Evolutionary conservation across 2,797 vertebrate genomes (phyloP), one percentile per base, ranked within the genome.

Genomic region (Arrhamphus sclerolepis): DNA sequence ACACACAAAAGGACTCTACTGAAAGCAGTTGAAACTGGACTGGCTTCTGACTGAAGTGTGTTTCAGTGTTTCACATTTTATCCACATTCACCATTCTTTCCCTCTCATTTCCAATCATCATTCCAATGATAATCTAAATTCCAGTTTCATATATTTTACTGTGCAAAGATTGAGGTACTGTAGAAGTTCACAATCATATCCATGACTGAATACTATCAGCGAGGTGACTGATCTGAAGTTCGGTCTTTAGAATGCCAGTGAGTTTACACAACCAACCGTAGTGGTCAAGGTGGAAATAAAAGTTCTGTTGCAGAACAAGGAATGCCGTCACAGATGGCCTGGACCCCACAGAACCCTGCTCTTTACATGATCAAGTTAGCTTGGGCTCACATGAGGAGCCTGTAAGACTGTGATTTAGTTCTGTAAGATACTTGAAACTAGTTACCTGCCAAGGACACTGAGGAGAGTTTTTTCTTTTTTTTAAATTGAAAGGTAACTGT

Each of bases 1-100:
- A 26, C 5, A 26, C 2, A 6, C 31, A 54, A 28, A 53, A 38
- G 24, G 24, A 4, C 21, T 56, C 24, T 29, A 24, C 21, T 16
- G 16, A 48, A 51, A 52, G 44, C 24, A 1, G 29, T 41, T 61
- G 17, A 52, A 71, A 67, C 47, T 61, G 17, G n/a, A 51, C 40
- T 49, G n/a, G 22, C 10, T 3, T 28, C 9, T 31, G 39, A 17
- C 46, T 24, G 38, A 49, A 41, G n/a, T 18, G 16, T 34, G 1
- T 11, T 34, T 2, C 8, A 11, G 31, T 11, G 31, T 11, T 10
- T 10, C 31, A 10, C 9, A 29, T 34, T 34, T 34, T 9, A 34
- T 34, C 10, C 31, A 34, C 31, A 2, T 34, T 34, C 10, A 9
- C 13, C 31, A 29, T 7, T 29, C 28, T 29, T 29, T 9, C 6